Conservation (phyloP, 2,797 vertebrate species). For the Anguilla pacifica region DNA sequence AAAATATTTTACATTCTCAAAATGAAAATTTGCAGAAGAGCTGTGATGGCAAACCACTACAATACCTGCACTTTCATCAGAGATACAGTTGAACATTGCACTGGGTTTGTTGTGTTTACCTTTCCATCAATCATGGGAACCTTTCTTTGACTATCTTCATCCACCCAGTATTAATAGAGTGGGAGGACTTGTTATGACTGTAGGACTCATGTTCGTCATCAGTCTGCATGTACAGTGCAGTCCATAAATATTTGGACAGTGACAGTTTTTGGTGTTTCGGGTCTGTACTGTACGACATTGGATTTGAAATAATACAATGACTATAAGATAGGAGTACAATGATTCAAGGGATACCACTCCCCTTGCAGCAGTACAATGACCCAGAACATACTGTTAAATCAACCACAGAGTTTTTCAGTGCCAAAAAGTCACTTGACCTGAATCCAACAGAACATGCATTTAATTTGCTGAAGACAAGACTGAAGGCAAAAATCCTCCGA, state of each 20-base stretch:
- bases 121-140: neutral
- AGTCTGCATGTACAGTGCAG: neutral
- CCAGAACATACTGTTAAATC: too few species aligned
- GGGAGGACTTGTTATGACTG: neutral
- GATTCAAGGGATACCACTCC: too few species aligned
- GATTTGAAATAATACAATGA: too few species aligned
- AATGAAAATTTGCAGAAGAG: neutral
- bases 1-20: neutral
- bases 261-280: too few species aligned
- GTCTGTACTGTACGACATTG: too few species aligned
- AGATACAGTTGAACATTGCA: neutral
- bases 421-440: too few species aligned
- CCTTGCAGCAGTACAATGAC: too few species aligned
- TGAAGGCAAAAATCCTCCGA: too few species aligned
- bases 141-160: neutral
- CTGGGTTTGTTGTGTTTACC: neutral
- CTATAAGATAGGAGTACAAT: too few species aligned
- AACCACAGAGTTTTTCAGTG: too few species aligned
- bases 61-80: neutral
- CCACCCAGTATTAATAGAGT: neutral
- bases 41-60: neutral
- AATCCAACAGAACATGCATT: too few species aligned
- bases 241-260: neutral
- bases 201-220: neutral
- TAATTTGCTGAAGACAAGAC: too few species aligned